Evolutionary conservation across 2,888 invertebrate genomes (phyloP), one percentile per base, ranked within the genome.

Genomic region (Hedya salicella): DNA sequence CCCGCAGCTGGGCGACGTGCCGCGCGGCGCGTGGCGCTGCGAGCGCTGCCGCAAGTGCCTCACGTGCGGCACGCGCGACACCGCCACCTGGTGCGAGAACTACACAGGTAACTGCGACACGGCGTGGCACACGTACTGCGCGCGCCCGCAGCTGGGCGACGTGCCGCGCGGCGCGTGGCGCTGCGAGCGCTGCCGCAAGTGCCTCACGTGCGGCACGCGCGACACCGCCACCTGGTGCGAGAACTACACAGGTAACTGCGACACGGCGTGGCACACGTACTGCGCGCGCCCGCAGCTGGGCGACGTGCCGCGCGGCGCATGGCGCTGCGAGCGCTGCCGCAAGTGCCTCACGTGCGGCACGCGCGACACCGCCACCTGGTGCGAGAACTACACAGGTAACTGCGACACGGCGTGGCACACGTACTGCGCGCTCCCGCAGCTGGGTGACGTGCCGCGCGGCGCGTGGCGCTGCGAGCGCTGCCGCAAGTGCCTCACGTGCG

Each of bases 11-110:
- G 82, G 95, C 96, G 75, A 95, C 95, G 54, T 99, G 99, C 91
- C 98, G 98, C 39, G 94, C 96, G n/a, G 0, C 94, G 95, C 68
- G 95, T n/a, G n/a, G n/a, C n/a, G n/a, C n/a, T n/a, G n/a, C 90
- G 97, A 98, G 91, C 98, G 98, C 95, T 99, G 99, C 88, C 97
- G 98, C 0, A 94, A 96, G 67, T 99, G 99, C 82, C 95, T 96
- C 75, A 95, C 95, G 54, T 99, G 99, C 91, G 98, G 98, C 39
- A 94, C 96, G 0, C 94, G 95, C 68, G 95, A 96, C 77, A 96
- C 97, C 0, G 96, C 95, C 16, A 94, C 95, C 68, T 90, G 90
- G 90, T 87, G 88, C 71, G 89, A 89, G 71, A 88, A 90, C 88
- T 97, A 96, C 83, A 96, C 97, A 0, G 90, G 25, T 25, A 25